These are phyloP conservation scores for Gymnoscopelus microlampas DNA, from an alignment of 2,797 vertebrate genomes.

Conservation along the genomic window DNA sequence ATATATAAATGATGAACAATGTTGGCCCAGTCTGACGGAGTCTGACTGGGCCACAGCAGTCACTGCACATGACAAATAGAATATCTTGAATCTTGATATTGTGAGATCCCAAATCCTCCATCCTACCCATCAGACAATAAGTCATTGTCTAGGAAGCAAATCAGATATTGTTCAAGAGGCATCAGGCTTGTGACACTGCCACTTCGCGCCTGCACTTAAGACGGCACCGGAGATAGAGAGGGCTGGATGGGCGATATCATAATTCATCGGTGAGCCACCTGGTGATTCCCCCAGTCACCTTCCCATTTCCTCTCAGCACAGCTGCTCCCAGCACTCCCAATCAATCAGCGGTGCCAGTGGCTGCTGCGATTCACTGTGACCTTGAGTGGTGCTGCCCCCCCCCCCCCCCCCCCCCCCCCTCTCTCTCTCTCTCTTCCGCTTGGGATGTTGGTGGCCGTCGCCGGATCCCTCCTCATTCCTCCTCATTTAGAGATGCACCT, in stretches of 20 bases:
- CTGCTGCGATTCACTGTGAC: slow-evolving; percentile 71
- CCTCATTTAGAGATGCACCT: slow-evolving; percentile 81
- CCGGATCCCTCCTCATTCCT: slow-evolving; percentile 58
- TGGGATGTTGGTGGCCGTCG: slow-evolving; percentile 52
- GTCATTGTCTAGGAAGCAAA: slow-evolving; percentile 23
- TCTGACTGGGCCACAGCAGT: too few species aligned
- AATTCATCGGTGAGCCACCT: slow-evolving; percentile 78
- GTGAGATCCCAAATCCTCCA: too few species aligned
- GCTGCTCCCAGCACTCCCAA: slow-evolving; percentile 81
- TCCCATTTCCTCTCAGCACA: slow-evolving; percentile 81
- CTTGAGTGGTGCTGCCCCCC: slow-evolving; percentile 74
- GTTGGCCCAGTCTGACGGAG: too few species aligned
- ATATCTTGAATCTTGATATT: too few species aligned
- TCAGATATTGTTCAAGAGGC: slow-evolving; percentile 47
- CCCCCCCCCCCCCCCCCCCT: slow-evolving; percentile 24
- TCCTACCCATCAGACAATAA: too few species aligned
- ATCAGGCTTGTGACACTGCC: slow-evolving; percentile 39
- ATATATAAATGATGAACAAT: too few species aligned
- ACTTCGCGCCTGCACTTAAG: slow-evolving; percentile 46
- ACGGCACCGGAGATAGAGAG: slow-evolving; percentile 45
- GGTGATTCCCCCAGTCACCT: slow-evolving; percentile 82
- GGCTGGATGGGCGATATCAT: slow-evolving; percentile 61
- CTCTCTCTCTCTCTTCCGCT: slow-evolving; percentile 44
- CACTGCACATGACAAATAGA: too few species aligned
- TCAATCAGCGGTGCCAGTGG: slow-evolving; percentile 72